Evolutionary conservation across 1,140 invertebrate genomes (phyloP), one percentile per base, ranked within the genome.

Genomic region (Ceratosolen fusciceps): DNA sequence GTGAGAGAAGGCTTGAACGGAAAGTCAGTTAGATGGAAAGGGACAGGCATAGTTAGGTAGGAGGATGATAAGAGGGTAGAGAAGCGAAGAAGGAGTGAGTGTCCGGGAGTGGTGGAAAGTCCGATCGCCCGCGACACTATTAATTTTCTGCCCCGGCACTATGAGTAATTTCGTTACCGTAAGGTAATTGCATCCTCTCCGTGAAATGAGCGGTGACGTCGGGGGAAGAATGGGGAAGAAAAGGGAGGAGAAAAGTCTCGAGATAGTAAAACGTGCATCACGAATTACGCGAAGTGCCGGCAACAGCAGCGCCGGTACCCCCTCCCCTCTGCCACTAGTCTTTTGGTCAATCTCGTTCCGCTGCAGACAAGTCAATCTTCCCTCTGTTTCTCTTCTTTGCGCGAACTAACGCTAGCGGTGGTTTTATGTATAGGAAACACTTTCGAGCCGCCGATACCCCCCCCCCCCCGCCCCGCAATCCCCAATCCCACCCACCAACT

Each of bases 381-480:
- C 31, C 62, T 68, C 37, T 39, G 56, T 62, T 74, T 31, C 49
- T 54, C 62, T 62, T 62, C 12, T 21, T 24, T 12, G n/a, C 31
- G 19, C 49, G 60, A 34, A 67, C 37, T 12, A 60, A 75, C 60
- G 16, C 21, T 21, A 29, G 21, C n/a, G 8, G 60, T 71, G 62
- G 73, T 80, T 80, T 75, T 75, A 80, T 60, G 62, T 80, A 75
- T 75, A 75, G 78, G 78, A 80, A 80, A 80, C 78, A 80, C 78
- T 80, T 80, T 80, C 34, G 73, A 73, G 26, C 52, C 14, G 1
- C n/a, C 21, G 24, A 19, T 71, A 14, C 2, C 49, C 56, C 74
- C 31, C n/a, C 10, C n/a, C 7, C 37, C 16, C 16, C n/a, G 31
- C 56, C 21, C 16, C 62, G 52, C 74, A 43, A 26, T 26, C 52